Evolutionary conservation across 2,113 vertebrate species (phyloP).

Genomic region (Myotis brandtii): DNA sequence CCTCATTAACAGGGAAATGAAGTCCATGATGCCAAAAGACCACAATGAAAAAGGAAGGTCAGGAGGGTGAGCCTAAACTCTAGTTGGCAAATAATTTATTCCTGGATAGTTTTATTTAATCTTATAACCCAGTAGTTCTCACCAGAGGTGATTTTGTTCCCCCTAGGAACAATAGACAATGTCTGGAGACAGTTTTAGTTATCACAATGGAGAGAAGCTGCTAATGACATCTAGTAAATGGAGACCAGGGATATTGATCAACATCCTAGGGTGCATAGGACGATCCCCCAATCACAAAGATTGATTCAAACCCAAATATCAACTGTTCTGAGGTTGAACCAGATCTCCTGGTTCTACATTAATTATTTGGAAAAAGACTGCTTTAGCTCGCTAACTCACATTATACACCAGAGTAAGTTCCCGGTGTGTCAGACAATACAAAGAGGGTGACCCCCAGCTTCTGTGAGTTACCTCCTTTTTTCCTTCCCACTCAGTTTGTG

Average conservation of each 20-base stretch:
- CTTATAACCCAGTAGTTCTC: not conserved
- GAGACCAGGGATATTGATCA: not conserved
- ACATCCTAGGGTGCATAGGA: not conserved
- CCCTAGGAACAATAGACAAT: not conserved
- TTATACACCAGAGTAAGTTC: not conserved
- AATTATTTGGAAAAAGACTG: not conserved
- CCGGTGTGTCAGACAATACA: not conserved
- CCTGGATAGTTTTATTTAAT: not conserved
- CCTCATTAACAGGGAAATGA: not conserved
- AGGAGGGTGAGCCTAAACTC: not conserved
- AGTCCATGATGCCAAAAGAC: not conserved
- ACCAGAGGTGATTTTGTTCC: not conserved
- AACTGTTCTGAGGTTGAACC: not conserved
- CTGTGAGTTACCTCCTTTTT: not conserved
- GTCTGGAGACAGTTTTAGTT: not conserved
- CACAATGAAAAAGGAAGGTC: not conserved
- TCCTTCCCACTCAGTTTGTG: not conserved
- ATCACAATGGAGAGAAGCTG: not conserved
- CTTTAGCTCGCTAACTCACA: not conserved
- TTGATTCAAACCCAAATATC: not conserved
- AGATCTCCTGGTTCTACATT: too few species aligned
- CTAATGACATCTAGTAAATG: not conserved
- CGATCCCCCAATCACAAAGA: not conserved
- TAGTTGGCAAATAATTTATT: not conserved
- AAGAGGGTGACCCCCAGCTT: not conserved